These are phyloP conservation scores for Bradypodion pumilum DNA, from an alignment of 2,797 vertebrate genomes.

Conservation along the genomic window DNA sequence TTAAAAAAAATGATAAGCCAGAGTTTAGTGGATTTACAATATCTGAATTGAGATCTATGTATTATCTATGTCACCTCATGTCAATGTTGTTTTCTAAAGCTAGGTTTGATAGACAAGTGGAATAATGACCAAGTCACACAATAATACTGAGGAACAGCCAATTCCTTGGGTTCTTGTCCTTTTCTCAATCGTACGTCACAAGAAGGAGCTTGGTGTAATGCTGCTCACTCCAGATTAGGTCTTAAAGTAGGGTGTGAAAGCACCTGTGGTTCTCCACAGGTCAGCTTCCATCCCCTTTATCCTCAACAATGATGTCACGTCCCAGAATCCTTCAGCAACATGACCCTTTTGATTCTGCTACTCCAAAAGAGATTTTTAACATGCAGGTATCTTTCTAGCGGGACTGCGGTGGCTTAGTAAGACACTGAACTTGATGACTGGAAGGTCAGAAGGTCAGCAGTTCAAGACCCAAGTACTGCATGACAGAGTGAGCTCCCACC, in stretches of 20 bases:
- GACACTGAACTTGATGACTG: no score
- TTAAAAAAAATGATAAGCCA: not conserved
- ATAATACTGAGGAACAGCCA: no score
- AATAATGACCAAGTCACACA: no score
- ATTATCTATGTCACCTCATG: not conserved
- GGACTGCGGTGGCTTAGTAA: no score
- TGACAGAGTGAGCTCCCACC: no score
- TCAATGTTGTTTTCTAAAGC: not conserved
- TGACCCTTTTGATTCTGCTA: no score
- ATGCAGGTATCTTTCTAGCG: no score
- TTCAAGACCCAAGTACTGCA: no score
- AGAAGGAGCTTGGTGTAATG: not conserved
- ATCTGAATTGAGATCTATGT: not conserved
- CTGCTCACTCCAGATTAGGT: not conserved
- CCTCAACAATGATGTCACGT: not conserved
- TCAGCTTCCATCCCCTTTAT: no score
- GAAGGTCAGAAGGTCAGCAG: no score
- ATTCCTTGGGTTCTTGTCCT: not conserved
- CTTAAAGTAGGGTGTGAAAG: not conserved
- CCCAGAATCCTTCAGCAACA: no score
- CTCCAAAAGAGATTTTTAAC: not conserved
- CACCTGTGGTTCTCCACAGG: not conserved
- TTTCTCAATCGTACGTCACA: not conserved
- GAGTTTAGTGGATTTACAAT: not conserved
- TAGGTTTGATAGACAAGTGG: not conserved